Evolutionary conservation across 1,140 invertebrate species (phyloP).

Genomic region (Contarinia nasturtii): DNA sequence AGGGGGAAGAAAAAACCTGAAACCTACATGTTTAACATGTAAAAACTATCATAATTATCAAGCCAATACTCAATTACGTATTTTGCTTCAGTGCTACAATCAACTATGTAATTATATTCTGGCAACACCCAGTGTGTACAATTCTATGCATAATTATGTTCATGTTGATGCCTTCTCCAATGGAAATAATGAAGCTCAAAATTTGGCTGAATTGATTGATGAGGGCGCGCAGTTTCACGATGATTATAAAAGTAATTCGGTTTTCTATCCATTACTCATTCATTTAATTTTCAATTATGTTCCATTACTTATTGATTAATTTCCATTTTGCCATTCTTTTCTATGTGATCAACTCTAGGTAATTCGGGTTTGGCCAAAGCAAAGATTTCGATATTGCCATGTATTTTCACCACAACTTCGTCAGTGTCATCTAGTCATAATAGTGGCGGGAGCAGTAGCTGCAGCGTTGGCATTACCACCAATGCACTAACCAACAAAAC

Average conservation of each 20-base stretch:
- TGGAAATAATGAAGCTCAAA: slow-evolving; percentile 29
- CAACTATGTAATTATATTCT: slow-evolving; percentile 68
- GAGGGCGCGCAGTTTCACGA: slow-evolving; percentile 63
- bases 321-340: too few species aligned
- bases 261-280: too few species aligned
- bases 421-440: background rate
- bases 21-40: slow-evolving; percentile 68
- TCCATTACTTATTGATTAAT: too few species aligned
- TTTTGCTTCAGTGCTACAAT: slow-evolving; percentile 71
- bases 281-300: too few species aligned
- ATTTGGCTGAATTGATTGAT: slow-evolving; percentile 52
- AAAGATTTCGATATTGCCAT: slow-evolving; percentile 49
- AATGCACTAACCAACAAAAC: slow-evolving; percentile 25
- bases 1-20: slow-evolving; percentile 65
- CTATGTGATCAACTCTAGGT: too few species aligned
- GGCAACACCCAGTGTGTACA: slow-evolving; percentile 41
- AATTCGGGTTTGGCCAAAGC: slow-evolving; percentile 44
- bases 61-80: slow-evolving; percentile 63
- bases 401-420: slow-evolving; percentile 33
- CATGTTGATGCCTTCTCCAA: slow-evolving; percentile 20
- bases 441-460: background rate
- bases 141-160: slow-evolving; percentile 14
- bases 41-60: slow-evolving; percentile 64
- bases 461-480: slow-evolving; percentile 44
- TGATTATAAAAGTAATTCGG: slow-evolving; percentile 48